Percentiles rank a stretch among this genome's conserved stretches.
Evolutionary conservation across 2,888 invertebrate genomes (phyloP).

Genomic region (Tenthredo mesomela): DNA sequence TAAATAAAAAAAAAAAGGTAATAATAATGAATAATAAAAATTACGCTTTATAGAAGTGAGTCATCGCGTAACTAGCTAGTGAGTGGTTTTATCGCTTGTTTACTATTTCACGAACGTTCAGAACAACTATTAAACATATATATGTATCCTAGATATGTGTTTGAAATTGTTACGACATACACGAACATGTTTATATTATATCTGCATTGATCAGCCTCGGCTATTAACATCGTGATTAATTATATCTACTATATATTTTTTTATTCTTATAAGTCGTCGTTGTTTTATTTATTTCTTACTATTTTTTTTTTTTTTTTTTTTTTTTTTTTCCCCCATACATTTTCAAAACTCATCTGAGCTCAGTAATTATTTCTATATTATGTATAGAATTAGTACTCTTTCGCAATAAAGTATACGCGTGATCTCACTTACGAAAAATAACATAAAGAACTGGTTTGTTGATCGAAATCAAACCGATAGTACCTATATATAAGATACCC

Average conservation of each 20-base stretch:
- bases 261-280: not conserved
- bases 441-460: no score
- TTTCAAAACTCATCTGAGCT: not conserved
- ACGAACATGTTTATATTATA: not conserved
- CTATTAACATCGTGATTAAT: not conserved
- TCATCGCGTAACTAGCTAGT: not conserved
- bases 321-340: no score
- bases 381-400: not conserved
- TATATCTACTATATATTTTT: not conserved
- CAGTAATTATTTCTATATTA: not conserved
- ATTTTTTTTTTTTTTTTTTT: no score
- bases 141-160: no score
- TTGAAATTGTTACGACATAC: not conserved
- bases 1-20: not conserved
- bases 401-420: no score
- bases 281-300: not conserved
- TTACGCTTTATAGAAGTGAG: conserved; percentile 1
- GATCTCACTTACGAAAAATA: not conserved
- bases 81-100: conserved; percentile 25
- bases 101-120: conserved; percentile 15
- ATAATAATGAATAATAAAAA: not conserved
- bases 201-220: not conserved
- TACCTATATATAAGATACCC: no score
- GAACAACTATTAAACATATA: conserved; percentile 6
- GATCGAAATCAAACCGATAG: no score